phyloP scores from a whole-genome alignment of 2,797 vertebrate species.

The Cuculus canorus region DNA sequence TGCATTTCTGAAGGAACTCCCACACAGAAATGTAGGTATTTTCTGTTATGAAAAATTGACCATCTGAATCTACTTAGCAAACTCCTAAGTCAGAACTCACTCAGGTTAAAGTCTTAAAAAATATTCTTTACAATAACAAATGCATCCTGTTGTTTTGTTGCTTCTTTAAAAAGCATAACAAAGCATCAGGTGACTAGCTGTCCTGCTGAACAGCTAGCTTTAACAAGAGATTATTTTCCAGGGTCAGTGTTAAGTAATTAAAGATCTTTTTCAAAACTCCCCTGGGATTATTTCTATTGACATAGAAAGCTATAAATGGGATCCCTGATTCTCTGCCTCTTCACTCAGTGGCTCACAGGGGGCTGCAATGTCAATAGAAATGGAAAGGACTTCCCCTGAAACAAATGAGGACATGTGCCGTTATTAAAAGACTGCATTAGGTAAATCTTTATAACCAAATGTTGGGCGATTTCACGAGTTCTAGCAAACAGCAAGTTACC shows the following conservation, averaged over 20 bases:
- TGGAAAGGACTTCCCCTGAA: not conserved
- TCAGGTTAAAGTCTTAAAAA: not conserved
- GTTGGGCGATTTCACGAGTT: not conserved
- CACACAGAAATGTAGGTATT: not conserved
- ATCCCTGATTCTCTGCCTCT: not conserved
- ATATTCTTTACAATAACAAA: not conserved
- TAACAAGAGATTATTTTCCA: not conserved
- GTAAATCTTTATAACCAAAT: not conserved
- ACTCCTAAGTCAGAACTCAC: not conserved
- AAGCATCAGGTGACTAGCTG: not conserved
- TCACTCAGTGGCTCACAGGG: not conserved
- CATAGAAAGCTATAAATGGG: not conserved
- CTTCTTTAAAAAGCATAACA: not conserved
- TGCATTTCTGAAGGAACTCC: not conserved
- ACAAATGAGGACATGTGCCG: fast-evolving
- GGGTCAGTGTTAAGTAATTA: not conserved
- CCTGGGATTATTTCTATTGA: not conserved
- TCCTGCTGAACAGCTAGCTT: not conserved
- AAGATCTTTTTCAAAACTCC: not conserved
- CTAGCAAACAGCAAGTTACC: not conserved
- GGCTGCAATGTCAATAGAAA: not conserved
- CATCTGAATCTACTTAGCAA: not conserved
- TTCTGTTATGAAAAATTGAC: not conserved
- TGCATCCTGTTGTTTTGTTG: not conserved
- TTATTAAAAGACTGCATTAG: not conserved